A percentile compares a stretch with the other conserved stretches of the same genome.
phyloP scores from a whole-genome alignment of 2,888 invertebrate genomes.

The Pardosa pseudoannulata region DNA sequence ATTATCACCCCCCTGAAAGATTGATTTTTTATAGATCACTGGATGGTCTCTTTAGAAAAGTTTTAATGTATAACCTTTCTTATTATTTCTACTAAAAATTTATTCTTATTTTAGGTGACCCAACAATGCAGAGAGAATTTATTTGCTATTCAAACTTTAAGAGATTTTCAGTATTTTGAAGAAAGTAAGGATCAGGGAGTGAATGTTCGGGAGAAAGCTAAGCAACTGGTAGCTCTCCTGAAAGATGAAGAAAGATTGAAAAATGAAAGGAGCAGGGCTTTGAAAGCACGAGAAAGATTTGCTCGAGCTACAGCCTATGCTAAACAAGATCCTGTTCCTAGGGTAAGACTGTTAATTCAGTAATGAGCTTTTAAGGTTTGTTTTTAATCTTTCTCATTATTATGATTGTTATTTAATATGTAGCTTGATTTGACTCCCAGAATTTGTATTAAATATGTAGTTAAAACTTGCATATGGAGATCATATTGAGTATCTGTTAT shows the following conservation, averaged over 20 bases:
- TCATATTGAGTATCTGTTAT: too few relatives aligned
- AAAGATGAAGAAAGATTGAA: conserved; percentile 97
- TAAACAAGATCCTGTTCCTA: conserved; percentile 74
- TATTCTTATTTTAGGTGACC: conserved; percentile 82
- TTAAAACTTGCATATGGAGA: too few relatives aligned
- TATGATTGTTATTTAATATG: too few relatives aligned
- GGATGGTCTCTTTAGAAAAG: too few relatives aligned
- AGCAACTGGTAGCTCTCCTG: conserved; percentile 93
- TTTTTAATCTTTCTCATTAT: too few relatives aligned
- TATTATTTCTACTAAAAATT: too few relatives aligned
- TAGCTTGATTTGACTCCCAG: too few relatives aligned
- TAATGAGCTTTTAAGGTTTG: too few relatives aligned
- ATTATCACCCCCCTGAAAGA: too few relatives aligned
- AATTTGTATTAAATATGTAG: too few relatives aligned
- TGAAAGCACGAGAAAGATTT: conserved; percentile 94
- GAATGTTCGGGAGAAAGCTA: conserved; percentile 98
- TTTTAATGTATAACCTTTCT: too few relatives aligned
- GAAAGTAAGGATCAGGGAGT: conserved; percentile 96
- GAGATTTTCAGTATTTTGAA: conserved; percentile 98
- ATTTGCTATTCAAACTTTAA: conserved; percentile 98
- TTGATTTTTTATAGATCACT: too few relatives aligned
- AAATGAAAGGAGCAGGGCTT: conserved; percentile 95
- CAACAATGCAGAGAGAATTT: conserved; percentile 99
- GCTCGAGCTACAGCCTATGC: conserved; percentile 79
- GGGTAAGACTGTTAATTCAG: background rate